Evolutionary conservation across 2,797 vertebrate species (phyloP).

Genomic region (Neopelma chrysocephalum): DNA sequence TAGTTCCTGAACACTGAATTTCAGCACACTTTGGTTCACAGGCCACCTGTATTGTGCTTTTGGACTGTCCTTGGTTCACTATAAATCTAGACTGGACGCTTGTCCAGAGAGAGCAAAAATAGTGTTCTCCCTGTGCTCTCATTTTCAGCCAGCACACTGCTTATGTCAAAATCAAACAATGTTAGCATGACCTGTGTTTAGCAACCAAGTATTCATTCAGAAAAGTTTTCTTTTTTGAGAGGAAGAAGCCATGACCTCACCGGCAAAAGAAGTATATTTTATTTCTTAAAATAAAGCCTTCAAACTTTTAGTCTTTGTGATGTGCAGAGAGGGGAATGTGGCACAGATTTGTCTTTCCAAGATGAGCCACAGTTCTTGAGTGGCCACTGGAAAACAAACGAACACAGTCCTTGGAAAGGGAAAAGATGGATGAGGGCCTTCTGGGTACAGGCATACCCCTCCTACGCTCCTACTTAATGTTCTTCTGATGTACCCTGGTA

Average conservation of each 20-base stretch:
- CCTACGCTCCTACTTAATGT: background rate
- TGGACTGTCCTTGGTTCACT: background rate
- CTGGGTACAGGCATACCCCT: rapidly evolving
- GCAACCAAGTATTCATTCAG: background rate
- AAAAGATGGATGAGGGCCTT: background rate
- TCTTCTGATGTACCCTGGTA: background rate
- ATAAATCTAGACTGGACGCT: background rate
- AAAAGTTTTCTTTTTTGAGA: background rate
- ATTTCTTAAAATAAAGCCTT: background rate
- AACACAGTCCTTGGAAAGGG: background rate
- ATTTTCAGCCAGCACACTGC: background rate
- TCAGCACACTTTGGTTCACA: background rate
- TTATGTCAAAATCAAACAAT: background rate
- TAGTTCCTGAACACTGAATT: background rate
- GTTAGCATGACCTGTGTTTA: background rate
- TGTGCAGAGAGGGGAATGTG: background rate
- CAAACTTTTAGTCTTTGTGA: background rate
- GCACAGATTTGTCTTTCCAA: background rate
- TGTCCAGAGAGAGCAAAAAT: background rate
- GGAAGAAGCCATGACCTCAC: background rate
- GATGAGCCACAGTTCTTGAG: background rate
- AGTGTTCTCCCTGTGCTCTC: background rate
- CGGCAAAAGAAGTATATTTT: background rate
- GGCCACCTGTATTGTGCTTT: background rate
- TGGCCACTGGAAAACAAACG: background rate